Evolutionary conservation across 2,888 invertebrate genomes (phyloP).

Genomic region (Calliopum simillimum): DNA sequence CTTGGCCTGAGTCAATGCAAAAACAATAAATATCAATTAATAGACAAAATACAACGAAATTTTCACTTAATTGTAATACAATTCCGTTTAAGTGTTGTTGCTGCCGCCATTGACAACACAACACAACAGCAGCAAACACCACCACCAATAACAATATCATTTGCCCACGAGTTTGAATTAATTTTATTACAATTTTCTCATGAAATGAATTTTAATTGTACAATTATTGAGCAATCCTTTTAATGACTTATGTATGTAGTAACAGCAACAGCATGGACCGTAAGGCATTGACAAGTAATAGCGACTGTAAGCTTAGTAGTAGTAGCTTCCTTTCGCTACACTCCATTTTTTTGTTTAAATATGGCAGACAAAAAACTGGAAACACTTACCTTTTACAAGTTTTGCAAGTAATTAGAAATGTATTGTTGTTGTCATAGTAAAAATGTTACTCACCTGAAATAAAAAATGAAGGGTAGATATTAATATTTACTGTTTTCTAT

Average conservation of each 20-base stretch:
- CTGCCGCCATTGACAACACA: neutral
- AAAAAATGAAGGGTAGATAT: slow-evolving; percentile 12
- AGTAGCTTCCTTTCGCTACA: too few species aligned
- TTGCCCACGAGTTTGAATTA: slow-evolving; percentile 3
- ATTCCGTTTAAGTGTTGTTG: neutral
- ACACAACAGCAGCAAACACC: neutral
- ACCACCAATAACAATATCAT: neutral
- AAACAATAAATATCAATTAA: neutral
- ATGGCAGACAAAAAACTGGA: neutral
- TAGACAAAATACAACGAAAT: neutral
- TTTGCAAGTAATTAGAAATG: neutral
- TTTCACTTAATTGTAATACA: neutral
- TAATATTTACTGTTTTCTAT: too few species aligned
- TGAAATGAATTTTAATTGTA: slow-evolving; percentile 37
- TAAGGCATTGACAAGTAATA: too few species aligned
- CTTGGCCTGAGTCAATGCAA: too few species aligned
- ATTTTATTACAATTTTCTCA: slow-evolving; percentile 26
- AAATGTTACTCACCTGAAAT: slow-evolving; percentile 28
- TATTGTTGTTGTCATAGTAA: neutral
- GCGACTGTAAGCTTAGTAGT: too few species aligned
- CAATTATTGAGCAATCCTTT: slow-evolving; percentile 24
- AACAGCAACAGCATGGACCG: too few species aligned
- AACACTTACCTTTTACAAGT: slow-evolving; percentile 18
- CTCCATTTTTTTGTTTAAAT: too few species aligned
- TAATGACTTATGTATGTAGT: slow-evolving; percentile 7